Base-by-base conservation (phyloP, 1,140 invertebrate species). In the Drosophila ercepeae region DNA sequence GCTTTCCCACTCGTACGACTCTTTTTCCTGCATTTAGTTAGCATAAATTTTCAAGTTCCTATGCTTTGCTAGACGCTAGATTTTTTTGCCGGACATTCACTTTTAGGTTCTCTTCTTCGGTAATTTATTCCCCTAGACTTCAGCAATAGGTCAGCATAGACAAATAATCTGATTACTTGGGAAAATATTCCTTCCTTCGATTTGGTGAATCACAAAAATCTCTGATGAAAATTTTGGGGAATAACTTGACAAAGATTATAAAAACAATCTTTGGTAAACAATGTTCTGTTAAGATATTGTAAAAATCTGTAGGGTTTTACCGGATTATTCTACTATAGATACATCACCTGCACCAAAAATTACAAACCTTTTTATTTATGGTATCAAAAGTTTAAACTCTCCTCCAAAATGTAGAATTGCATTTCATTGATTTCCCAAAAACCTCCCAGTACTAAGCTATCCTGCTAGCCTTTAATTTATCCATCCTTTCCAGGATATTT, bases 81-180 rank as follows among this genome's bases (percentile, higher is more conserved):
- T n/a, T 41, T 41, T 5, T 45, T 52, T 21, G 51, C 27, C 39
- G 67, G 59, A 54, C 82, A 70, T 71, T 86, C 60, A 74, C 69
- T 81, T 86, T 71, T 54, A 42, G 67, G 55, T 32, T 45, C 29
- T 36, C n/a, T n/a, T n/a, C n/a, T 71, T 50, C 44, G 69, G 69
- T 88, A 78, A 86, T 86, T 78, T 88, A 86, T 86, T 77, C 69
- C 41, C 48, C 71, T n/a, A 46, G 60, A 25, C 18, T 63, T 50
- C 54, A 57, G n/a, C 27, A 53, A 13, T 53, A 58, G 79, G 82
- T 88, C 81, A 67, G 45, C 57, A 44, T 50, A 72, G 59, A 58
- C 25, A 29, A 16, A 61, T 48, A 78, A 55, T 45, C 59, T 19
- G 18, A 18, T 39, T 51, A 48, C 11, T n/a, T 13, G 34, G 13